Evolutionary conservation across 2,888 invertebrate genomes (phyloP), one percentile per base, ranked within the genome.

Genomic region (Pseudococcus jackbeardsleyi): DNA sequence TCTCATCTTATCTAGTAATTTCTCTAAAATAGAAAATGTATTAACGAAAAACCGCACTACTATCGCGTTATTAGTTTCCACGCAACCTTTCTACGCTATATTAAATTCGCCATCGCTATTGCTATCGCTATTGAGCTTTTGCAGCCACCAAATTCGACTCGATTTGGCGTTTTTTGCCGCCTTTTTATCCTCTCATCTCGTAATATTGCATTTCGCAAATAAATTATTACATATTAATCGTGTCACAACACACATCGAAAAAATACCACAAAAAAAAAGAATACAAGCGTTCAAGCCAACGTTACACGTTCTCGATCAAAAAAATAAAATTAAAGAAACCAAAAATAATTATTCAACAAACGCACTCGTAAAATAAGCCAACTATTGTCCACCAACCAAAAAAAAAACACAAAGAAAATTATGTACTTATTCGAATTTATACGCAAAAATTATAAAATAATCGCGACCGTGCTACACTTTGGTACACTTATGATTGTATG

Each of bases 281-380:
- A 72, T 72, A 72, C 33, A 72, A 72, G 72, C 72, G 72, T 72
- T 39, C 33, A 72, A 72, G 72, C 72, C 72, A 72, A 72, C 33
- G 72, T 72, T 72, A 72, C 72, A 72, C 72, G 72, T 72, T 72
- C 72, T 72, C 33, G 33, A 26, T 39, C 64, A 64, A 59, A 59
- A 11, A 64, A 64, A n/a, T n/a, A 22, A 64, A 64, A 64, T 64
- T 64, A 64, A 72, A 72, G 3, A 64, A 68, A 22, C 12, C 12
- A 26, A 72, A 72, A 72, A 72, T 33, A 33, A 72, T 72, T 72
- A 72, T 72, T 72, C 72, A 72, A 72, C 72, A 72, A 72, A 72
- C 72, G 72, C 72, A 72, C 72, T 72, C 72, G 72, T 72, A 72
- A 72, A 72, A 72, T 33, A 72, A 72, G 72, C 72, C 72, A 72